phyloP scores from a whole-genome alignment of 2,888 invertebrate genomes.

The Crioceris asparagi region DNA sequence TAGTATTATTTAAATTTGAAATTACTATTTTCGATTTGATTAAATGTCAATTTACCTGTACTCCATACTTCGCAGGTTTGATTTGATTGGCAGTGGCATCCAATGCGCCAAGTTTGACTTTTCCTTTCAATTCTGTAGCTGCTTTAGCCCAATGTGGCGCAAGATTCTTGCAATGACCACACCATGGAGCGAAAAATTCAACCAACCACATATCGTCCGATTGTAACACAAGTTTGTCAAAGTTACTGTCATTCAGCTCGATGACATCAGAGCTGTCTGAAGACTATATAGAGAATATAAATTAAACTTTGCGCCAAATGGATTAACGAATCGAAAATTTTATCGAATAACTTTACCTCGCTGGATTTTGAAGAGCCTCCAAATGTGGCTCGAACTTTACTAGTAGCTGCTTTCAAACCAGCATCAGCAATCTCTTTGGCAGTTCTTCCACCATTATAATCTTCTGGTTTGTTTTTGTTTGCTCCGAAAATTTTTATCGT shows the following conservation, averaged over 20 bases:
- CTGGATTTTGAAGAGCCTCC: constrained; percentile 31
- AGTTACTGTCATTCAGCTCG: constrained; percentile 92
- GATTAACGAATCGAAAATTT: background rate
- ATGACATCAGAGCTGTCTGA: constrained; percentile 57
- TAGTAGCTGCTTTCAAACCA: constrained; percentile 65
- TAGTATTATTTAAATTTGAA: no score
- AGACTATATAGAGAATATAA: constrained; percentile 21
- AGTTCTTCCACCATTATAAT: constrained; percentile 75
- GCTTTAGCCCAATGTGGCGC: constrained; percentile 96
- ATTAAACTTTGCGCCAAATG: background rate
- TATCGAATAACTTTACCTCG: constrained; percentile 15
- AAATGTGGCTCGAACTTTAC: constrained; percentile 51
- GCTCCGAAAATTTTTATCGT: constrained; percentile 89
- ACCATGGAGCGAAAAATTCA: constrained; percentile 97
- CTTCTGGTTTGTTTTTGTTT: constrained; percentile 71
- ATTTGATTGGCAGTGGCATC: constrained; percentile 88
- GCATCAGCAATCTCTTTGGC: constrained; percentile 80
- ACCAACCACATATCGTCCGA: constrained; percentile 96
- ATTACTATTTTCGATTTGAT: no score
- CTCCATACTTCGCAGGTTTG: constrained; percentile 73
- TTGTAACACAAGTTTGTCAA: constrained; percentile 79
- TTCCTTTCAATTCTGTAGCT: constrained; percentile 89
- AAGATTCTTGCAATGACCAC: constrained; percentile 92
- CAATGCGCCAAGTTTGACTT: constrained; percentile 89
- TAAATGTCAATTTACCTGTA: constrained; percentile 44